Evolutionary conservation across 2,113 vertebrate species (phyloP).

Genomic region (Bos javanicus): DNA sequence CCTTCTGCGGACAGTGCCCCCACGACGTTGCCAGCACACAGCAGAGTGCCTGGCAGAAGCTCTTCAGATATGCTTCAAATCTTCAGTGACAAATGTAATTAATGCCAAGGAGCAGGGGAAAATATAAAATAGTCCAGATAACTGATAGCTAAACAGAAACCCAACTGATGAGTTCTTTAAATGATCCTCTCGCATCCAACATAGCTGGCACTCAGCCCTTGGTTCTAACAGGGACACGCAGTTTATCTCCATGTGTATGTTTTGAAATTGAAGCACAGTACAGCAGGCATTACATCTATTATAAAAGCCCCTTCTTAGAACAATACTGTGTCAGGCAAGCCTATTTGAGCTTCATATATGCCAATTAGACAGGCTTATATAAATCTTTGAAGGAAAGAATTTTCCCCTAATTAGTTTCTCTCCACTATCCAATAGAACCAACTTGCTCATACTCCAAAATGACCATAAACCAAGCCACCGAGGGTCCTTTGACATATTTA

Average conservation of each 20-base stretch:
- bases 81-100: not conserved
- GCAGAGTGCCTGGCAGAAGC: not conserved
- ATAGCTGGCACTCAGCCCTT: not conserved
- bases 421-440: constrained; percentile 44
- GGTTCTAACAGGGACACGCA: not conserved
- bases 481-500: constrained; percentile 48
- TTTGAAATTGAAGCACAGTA: not conserved
- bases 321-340: not conserved
- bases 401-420: constrained; percentile 46
- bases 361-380: constrained; percentile 36
- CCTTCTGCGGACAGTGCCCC: not conserved
- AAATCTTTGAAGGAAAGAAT: constrained; percentile 2
- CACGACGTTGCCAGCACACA: not conserved
- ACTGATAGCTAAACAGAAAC: not conserved
- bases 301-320: constrained; percentile 13
- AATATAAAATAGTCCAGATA: not conserved
- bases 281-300: not conserved
- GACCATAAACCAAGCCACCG: not conserved
- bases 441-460: constrained; percentile 43
- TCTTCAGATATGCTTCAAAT: not conserved
- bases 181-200: not conserved
- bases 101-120: not conserved
- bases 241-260: not conserved
- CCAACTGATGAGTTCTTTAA: not conserved
- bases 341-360: constrained; percentile 13